These are phyloP conservation scores for Caranx ignobilis DNA, from an alignment of 2,113 vertebrate species.

Conservation along the genomic window DNA sequence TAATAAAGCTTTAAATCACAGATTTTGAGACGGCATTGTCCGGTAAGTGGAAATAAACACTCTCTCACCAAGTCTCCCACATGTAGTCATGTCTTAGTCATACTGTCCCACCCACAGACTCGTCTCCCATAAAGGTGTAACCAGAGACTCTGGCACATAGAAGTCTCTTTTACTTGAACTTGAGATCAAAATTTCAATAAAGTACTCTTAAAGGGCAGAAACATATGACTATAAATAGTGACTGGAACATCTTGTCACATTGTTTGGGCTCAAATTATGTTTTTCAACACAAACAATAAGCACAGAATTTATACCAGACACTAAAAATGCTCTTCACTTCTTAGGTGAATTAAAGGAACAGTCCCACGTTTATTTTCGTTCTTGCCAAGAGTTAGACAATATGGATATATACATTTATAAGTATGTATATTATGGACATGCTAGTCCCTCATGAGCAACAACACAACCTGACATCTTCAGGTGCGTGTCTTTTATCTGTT, in stretches of 20 bases:
- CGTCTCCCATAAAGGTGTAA: constrained; percentile 61
- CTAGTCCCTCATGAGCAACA: too few relatives aligned
- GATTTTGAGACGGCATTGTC: constrained; percentile 52
- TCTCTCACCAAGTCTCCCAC: constrained; percentile 58
- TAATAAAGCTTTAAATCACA: constrained; percentile 63
- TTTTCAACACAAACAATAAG: too few relatives aligned
- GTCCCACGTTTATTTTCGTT: too few relatives aligned
- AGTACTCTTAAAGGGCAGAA: constrained; percentile 2
- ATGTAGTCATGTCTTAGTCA: constrained; percentile 59
- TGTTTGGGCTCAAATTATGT: too few relatives aligned
- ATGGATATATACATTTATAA: too few relatives aligned
- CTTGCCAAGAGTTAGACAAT: too few relatives aligned
- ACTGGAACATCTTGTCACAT: constrained; percentile 2
- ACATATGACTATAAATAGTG: constrained; percentile 6
- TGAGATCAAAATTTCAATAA: constrained; percentile 2
- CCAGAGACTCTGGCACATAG: constrained; percentile 40
- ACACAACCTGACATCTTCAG: too few relatives aligned
- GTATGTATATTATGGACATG: too few relatives aligned
- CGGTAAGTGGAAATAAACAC: constrained; percentile 70
- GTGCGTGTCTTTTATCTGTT: too few relatives aligned
- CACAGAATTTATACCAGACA: too few relatives aligned
- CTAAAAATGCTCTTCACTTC: too few relatives aligned
- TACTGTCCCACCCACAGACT: constrained; percentile 62
- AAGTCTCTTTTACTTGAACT: neutral
- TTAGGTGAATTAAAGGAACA: too few relatives aligned